A percentile compares a stretch with the other conserved stretches of the same genome.
Conservation (phyloP, 2,113 vertebrate genomes). For the human (Homo sapiens) region GRCh38 chr2:66728501-66729000, state of each 20-base stretch:
- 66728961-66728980: not conserved
- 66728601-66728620: not conserved
- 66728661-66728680: not conserved
- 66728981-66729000: not conserved
- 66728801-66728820: not conserved
- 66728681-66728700: not conserved
- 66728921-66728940: not conserved
- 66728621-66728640: rapidly evolving
- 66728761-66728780: not conserved
- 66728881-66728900: not conserved
- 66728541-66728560: not conserved
- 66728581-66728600: not conserved
- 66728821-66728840: not conserved
- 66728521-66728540: not conserved
- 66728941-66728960: not conserved
- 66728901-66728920: not conserved
- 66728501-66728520: not conserved
- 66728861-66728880: not conserved
- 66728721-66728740: not conserved
- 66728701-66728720: not conserved
- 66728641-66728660: not conserved
- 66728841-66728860: not conserved
- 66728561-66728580: not conserved
- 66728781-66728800: not conserved
- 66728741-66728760: not conserved